Evolutionary conservation across 2,888 invertebrate genomes (phyloP).

Genomic region (Oscheius sp.): DNA sequence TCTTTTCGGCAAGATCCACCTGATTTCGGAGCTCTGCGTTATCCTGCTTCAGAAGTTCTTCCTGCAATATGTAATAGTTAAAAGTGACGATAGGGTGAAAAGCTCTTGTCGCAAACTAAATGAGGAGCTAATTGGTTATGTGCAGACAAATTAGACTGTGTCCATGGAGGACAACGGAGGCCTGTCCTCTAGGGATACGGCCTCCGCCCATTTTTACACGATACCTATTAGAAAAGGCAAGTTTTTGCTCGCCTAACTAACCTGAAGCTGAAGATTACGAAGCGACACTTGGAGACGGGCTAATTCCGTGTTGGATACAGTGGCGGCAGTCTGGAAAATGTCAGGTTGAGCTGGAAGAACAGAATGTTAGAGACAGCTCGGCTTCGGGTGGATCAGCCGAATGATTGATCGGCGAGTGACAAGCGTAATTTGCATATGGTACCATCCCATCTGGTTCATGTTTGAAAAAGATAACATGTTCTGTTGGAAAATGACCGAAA

Average conservation of each 20-base stretch:
- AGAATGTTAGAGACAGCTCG: constrained; percentile 7
- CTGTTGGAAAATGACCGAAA: not conserved
- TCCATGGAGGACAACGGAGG: not conserved
- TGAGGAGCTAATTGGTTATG: constrained; percentile 2
- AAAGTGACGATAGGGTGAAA: not conserved
- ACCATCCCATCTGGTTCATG: constrained; percentile 34
- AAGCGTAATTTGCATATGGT: constrained; percentile 34
- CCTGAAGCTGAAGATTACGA: constrained; percentile 65
- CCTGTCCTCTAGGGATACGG: constrained; percentile 3
- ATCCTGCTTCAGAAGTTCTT: constrained; percentile 67
- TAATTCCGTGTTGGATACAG: constrained; percentile 56
- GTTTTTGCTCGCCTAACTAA: constrained; percentile 1
- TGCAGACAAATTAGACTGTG: not conserved
- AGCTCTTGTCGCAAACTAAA: too few relatives aligned
- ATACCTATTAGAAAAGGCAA: not conserved
- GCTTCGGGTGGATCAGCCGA: constrained; percentile 8
- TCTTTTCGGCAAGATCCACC: constrained; percentile 51
- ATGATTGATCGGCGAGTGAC: constrained; percentile 32
- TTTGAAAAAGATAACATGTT: too few relatives aligned
- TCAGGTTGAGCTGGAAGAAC: not conserved
- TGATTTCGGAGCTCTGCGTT: constrained; percentile 60
- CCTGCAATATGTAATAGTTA: constrained; percentile 40
- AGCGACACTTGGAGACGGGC: constrained; percentile 68
- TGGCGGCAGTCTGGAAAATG: constrained; percentile 38
- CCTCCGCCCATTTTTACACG: not conserved